A percentile compares a stretch with the other conserved stretches of the same genome.
Conservation (phyloP, 2,888 invertebrate genomes). For the Acleris literana region DNA sequence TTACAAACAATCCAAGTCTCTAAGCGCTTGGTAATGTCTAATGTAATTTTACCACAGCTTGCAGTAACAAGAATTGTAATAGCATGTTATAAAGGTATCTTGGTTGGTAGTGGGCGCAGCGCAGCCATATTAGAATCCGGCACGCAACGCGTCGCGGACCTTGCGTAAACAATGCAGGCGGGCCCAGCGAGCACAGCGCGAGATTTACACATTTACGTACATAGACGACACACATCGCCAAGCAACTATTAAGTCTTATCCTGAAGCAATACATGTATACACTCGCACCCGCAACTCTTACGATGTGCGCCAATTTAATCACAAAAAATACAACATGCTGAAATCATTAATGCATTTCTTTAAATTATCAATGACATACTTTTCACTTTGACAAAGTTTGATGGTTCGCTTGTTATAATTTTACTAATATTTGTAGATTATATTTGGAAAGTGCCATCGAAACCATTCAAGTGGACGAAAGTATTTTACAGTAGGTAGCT, state of each 20-base stretch:
- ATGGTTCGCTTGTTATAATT: too few species aligned
- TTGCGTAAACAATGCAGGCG: constrained; percentile 46
- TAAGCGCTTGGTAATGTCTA: too few species aligned
- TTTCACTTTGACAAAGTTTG: too few species aligned
- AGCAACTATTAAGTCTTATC: not conserved
- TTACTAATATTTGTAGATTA: too few species aligned
- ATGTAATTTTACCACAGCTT: not conserved
- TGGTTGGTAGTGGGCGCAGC: constrained; percentile 24
- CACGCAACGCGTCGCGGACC: constrained; percentile 45
- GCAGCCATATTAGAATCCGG: constrained; percentile 11
- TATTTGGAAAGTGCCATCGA: not conserved
- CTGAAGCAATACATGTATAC: too few species aligned
- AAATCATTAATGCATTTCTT: too few species aligned
- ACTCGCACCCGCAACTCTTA: too few species aligned
- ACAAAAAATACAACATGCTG: too few species aligned
- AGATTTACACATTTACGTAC: not conserved
- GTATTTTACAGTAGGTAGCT: too few species aligned
- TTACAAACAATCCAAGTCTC: not conserved
- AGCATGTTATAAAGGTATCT: constrained; percentile 2
- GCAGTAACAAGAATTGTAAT: not conserved
- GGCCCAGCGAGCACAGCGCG: constrained; percentile 2
- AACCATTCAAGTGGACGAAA: not conserved
- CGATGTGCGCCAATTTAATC: too few species aligned
- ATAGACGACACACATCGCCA: constrained; percentile 8
- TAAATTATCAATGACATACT: too few species aligned